These are phyloP conservation scores for Kuschelorhynchus macadamiae DNA, from an alignment of 2,888 invertebrate genomes.

Conservation along the genomic window DNA sequence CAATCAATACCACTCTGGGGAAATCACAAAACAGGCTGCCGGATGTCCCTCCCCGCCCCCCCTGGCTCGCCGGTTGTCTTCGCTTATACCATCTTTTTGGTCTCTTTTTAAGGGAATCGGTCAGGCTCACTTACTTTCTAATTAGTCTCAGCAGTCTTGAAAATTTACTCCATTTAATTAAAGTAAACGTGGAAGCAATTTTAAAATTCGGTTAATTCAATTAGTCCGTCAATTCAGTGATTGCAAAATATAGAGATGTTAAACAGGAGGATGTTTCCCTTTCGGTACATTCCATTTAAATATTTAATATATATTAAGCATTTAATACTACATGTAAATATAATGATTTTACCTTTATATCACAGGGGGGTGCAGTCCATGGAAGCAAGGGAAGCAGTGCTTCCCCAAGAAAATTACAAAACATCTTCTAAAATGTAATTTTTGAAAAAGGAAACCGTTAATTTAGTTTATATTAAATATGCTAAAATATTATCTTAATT, in stretches of 20 bases:
- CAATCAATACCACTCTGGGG: conserved; percentile 68
- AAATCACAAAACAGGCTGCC: conserved; percentile 67
- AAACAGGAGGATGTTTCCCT: too few species aligned
- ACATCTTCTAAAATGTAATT: too few species aligned
- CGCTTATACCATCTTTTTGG: conserved; percentile 56
- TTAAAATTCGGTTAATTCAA: conserved; percentile 28
- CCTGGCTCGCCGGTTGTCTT: conserved; percentile 48
- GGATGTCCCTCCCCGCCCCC: conserved; percentile 48
- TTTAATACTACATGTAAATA: too few species aligned
- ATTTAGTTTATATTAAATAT: too few species aligned
- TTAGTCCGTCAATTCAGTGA: conserved; percentile 21
- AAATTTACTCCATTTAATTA: conserved; percentile 53
- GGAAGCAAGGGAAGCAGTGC: too few species aligned
- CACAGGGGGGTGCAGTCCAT: too few species aligned
- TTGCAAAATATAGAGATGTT: background rate
- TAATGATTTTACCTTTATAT: too few species aligned
- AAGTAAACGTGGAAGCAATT: conserved; percentile 26
- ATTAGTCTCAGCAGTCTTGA: conserved; percentile 60
- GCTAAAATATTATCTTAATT: too few species aligned
- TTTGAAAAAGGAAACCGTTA: too few species aligned
- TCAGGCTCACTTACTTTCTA: conserved; percentile 56
- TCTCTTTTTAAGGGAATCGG: conserved; percentile 58
- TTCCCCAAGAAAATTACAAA: too few species aligned
- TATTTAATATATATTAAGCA: too few species aligned
- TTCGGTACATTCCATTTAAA: too few species aligned